Conservation (phyloP, 2,113 vertebrate genomes). For the Microcebus ravelobensis region DNA sequence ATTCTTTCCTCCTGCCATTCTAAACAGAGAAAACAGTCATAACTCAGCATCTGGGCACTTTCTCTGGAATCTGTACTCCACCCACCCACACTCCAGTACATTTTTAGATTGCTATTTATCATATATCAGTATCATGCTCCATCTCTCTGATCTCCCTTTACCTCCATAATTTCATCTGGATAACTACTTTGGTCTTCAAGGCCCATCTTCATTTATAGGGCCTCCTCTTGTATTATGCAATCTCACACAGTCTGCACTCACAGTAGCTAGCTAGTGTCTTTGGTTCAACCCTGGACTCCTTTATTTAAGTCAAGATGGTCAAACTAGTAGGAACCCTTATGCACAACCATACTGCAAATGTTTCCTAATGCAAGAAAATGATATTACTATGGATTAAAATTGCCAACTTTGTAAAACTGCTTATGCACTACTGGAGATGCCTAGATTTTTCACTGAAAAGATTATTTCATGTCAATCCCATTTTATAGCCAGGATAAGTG, state of each 20-base stretch:
- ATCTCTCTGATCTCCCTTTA: neutral
- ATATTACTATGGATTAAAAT: neutral
- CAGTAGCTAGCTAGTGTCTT: neutral
- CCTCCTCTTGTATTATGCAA: neutral
- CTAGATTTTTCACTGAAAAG: neutral
- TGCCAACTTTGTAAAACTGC: neutral
- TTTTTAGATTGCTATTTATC: neutral
- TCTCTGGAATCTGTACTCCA: neutral
- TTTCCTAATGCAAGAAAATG: neutral
- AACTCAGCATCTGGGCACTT: neutral
- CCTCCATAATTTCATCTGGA: neutral
- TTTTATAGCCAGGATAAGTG: neutral
- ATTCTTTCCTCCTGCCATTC: neutral
- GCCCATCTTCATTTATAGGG: neutral
- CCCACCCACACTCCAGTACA: neutral
- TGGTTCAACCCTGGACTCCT: neutral
- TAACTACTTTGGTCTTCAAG: neutral
- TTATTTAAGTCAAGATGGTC: neutral
- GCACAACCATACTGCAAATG: neutral
- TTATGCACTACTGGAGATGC: neutral
- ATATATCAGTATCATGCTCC: neutral
- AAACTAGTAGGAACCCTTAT: neutral
- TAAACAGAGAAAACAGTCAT: neutral
- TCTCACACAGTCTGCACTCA: neutral
- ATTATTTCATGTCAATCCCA: neutral